Evolutionary conservation across 2,797 vertebrate species (phyloP).

Genomic region (Diceros bicornis): DNA sequence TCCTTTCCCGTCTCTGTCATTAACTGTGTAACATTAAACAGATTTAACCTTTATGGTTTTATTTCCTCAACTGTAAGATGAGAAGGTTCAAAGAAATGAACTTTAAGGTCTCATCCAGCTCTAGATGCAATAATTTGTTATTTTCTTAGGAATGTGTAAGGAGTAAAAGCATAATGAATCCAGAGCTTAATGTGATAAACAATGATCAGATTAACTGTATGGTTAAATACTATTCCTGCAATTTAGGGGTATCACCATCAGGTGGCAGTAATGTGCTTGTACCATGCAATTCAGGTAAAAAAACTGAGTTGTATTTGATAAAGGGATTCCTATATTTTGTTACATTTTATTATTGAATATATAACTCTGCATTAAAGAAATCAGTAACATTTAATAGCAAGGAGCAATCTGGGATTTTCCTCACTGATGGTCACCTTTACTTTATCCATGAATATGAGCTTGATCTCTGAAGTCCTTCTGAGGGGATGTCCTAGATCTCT

Average conservation of each 20-base stretch:
- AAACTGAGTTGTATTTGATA: background rate
- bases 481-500: background rate
- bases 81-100: conserved; percentile 4
- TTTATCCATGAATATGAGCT: background rate
- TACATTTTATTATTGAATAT: conserved; percentile 15
- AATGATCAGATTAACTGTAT: background rate
- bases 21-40: background rate
- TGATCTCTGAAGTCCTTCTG: background rate
- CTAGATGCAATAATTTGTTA: background rate
- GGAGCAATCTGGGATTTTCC: background rate
- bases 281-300: background rate
- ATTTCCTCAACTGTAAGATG: background rate
- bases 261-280: background rate
- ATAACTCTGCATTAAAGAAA: background rate
- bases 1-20: conserved; percentile 26
- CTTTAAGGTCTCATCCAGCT: background rate
- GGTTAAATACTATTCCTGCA: background rate
- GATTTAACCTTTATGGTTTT: background rate
- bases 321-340: background rate
- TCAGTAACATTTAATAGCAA: background rate
- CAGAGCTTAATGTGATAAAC: background rate
- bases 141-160: conserved; percentile 28
- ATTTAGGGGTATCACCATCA: background rate
- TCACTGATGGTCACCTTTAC: background rate
- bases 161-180: conserved; percentile 14